Conservation (phyloP, 2,888 invertebrate genomes). For the Pyrrhia umbra region DNA sequence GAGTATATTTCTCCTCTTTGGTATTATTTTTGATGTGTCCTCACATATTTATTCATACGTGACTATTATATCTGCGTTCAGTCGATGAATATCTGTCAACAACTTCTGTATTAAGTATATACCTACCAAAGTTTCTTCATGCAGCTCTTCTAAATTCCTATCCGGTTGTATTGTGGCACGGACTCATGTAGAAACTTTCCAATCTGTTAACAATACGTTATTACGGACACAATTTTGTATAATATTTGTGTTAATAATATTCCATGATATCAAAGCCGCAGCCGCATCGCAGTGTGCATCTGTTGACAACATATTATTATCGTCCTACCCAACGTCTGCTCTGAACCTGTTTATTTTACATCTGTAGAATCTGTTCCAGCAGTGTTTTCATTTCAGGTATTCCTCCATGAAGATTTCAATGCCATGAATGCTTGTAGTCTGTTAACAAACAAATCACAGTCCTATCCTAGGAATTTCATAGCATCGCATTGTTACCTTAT, state of each 20-base stretch:
- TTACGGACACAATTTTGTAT: conserved; percentile 1
- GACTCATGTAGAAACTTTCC: background rate
- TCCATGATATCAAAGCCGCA: background rate
- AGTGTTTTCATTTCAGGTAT: background rate
- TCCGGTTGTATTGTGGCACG: too few species aligned
- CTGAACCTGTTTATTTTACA: background rate
- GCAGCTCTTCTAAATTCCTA: background rate
- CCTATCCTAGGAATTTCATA: conserved; percentile 15
- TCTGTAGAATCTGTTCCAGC: background rate
- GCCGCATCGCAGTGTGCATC: conserved; percentile 15
- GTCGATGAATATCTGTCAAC: conserved; percentile 34
- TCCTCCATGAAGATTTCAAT: background rate
- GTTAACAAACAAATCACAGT: conserved; percentile 35
- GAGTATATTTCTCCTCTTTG: background rate
- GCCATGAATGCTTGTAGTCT: conserved; percentile 1
- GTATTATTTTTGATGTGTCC: background rate
- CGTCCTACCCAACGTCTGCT: conserved; percentile 7
- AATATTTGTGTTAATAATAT: conserved; percentile 1
- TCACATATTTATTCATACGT: background rate
- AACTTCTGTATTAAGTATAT: conserved; percentile 15
- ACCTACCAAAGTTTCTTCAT: conserved; percentile 20
- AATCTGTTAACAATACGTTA: conserved; percentile 40
- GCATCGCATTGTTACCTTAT: conserved; percentile 21
- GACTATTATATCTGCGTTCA: background rate
- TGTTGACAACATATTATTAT: conserved; percentile 34